phyloP scores from a whole-genome alignment of 2,113 vertebrate species.

The Marcusenius ussheri region DNA sequence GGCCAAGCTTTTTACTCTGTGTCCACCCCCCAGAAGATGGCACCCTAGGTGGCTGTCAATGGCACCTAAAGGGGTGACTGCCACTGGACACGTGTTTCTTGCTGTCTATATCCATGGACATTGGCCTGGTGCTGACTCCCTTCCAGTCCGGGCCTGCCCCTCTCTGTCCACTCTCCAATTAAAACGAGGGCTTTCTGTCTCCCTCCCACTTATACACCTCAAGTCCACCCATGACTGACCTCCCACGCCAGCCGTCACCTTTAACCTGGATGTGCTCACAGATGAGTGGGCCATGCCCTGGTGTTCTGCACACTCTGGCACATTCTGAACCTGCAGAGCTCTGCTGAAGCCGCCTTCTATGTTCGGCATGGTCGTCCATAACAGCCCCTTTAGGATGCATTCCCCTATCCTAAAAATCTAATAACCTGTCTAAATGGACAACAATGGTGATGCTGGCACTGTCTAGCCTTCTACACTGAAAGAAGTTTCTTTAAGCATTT shows the following conservation, averaged over 20 bases:
- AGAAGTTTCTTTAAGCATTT: not conserved
- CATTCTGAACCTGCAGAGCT: not conserved
- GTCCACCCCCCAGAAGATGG: not conserved
- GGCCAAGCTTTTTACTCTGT: not conserved
- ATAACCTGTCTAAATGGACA: not conserved
- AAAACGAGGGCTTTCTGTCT: slow-evolving; percentile 21
- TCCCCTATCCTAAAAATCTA: not conserved
- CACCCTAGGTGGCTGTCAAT: not conserved
- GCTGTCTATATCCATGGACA: not conserved
- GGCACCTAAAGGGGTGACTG: not conserved
- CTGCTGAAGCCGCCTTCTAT: not conserved
- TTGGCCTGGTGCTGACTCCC: not conserved
- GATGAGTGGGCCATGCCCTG: not conserved
- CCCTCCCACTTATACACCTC: slow-evolving; percentile 13
- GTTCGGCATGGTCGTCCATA: not conserved
- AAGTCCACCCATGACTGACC: not conserved
- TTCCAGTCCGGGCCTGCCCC: not conserved
- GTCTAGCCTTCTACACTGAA: not conserved
- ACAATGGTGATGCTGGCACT: not conserved
- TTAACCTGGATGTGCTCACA: not conserved
- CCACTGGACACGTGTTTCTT: not conserved
- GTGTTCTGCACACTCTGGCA: no score
- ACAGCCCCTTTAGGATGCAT: not conserved
- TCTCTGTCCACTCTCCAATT: not conserved
- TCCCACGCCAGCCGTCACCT: not conserved